Conservation (phyloP, 2,113 vertebrate genomes). For the Ageneiosus marmoratus region DNA sequence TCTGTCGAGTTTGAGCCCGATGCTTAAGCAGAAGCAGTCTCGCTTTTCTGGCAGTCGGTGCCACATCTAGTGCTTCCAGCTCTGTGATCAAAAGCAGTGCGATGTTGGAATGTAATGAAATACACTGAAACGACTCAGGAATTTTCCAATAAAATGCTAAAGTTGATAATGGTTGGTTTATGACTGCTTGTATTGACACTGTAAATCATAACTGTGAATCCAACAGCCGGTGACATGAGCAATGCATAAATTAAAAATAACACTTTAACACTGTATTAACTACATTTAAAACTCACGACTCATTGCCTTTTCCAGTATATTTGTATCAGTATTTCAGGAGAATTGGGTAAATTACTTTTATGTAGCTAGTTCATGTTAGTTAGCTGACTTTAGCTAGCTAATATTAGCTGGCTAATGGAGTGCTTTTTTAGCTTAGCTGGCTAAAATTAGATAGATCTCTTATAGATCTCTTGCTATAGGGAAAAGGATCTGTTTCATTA, state of each 20-base stretch:
- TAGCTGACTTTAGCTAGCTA: not conserved
- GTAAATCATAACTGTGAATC: conserved; percentile 24
- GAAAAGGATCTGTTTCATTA: not conserved
- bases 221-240: not conserved
- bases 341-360: not conserved
- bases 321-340: not conserved
- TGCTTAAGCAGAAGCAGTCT: conserved; percentile 43
- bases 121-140: conserved; percentile 22
- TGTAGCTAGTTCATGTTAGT: not conserved
- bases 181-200: not conserved
- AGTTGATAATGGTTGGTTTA: conserved; percentile 33
- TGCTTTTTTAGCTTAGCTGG: not conserved
- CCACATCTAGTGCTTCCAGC: conserved; percentile 41
- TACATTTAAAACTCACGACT: not conserved
- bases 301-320: not conserved
- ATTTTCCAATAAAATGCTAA: conserved; percentile 41
- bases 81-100: conserved; percentile 47
- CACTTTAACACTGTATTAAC: no score
- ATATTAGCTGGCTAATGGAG: not conserved
- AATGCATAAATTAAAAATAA: conserved; percentile 21
- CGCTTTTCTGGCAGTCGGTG: not conserved
- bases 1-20: not conserved
- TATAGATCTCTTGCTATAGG: not conserved
- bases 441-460: not conserved
- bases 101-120: conserved; percentile 50